These are phyloP conservation scores for Blennius ocellaris DNA, from an alignment of 2,113 vertebrate species.

Conservation along the genomic window DNA sequence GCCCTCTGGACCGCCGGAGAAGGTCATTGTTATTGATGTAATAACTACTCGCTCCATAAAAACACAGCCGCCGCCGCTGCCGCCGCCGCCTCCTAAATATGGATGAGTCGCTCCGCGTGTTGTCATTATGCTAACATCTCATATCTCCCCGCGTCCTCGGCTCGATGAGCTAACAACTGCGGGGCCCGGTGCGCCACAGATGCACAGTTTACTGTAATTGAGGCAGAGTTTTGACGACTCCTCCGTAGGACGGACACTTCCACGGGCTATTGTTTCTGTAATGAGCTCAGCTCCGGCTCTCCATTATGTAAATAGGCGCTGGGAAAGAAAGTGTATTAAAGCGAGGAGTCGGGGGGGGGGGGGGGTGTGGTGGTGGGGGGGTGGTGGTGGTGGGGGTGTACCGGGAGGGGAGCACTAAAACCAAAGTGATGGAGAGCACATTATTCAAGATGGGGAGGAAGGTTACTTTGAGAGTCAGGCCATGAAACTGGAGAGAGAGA, in stretches of 20 bases:
- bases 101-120: constrained; percentile 10
- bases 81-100: constrained; percentile 27
- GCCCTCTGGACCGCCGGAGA: background rate
- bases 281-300: constrained; percentile 25
- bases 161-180: background rate
- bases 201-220: constrained; percentile 24
- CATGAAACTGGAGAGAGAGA: constrained; percentile 36
- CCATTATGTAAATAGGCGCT: background rate
- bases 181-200: background rate
- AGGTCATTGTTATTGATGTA: constrained; percentile 14
- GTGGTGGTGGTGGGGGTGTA: too few relatives aligned
- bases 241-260: constrained; percentile 8
- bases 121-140: constrained; percentile 18
- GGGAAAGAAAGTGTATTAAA: background rate
- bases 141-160: constrained; percentile 16
- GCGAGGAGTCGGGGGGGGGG: background rate
- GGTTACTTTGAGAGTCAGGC: background rate
- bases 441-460: constrained; percentile 18
- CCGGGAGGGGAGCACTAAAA: background rate
- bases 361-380: background rate
- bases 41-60: constrained; percentile 20
- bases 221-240: constrained; percentile 26
- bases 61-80: background rate
- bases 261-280: constrained; percentile 21
- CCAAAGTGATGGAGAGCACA: constrained; percentile 16